Conservation (phyloP, 2,113 vertebrate species). For the Plecotus auritus region DNA sequence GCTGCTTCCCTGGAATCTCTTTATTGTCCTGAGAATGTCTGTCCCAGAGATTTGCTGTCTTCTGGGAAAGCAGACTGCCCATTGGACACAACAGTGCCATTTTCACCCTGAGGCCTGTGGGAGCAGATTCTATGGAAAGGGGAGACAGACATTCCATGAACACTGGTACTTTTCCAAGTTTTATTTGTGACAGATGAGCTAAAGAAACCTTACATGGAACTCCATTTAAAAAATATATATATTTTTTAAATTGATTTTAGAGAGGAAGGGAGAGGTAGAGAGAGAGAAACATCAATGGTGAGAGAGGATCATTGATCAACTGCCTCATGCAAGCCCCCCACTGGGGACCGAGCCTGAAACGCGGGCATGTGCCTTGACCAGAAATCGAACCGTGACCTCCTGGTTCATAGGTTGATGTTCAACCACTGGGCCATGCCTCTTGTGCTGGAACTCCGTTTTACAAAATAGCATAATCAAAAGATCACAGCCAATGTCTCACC, state of each 20-base stretch:
- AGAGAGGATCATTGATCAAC: too few species aligned
- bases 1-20: not conserved
- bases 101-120: not conserved
- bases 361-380: too few species aligned
- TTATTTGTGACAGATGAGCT: not conserved
- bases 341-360: too few species aligned
- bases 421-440: too few species aligned
- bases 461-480: not conserved
- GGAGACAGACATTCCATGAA: not conserved
- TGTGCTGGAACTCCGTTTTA: not conserved
- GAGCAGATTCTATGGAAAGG: not conserved
- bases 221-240: not conserved
- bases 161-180: not conserved
- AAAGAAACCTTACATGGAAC: not conserved
- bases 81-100: not conserved
- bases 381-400: too few species aligned
- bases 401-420: too few species aligned
- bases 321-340: too few species aligned
- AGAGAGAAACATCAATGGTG: too few species aligned
- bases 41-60: not conserved
- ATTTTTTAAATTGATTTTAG: too few species aligned
- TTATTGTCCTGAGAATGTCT: not conserved
- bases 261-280: too few species aligned
- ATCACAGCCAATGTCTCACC: not conserved
- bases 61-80: not conserved